These are phyloP conservation scores for Microhierax caerulescens DNA, from an alignment of 2,797 vertebrate species.

Conservation along the genomic window DNA sequence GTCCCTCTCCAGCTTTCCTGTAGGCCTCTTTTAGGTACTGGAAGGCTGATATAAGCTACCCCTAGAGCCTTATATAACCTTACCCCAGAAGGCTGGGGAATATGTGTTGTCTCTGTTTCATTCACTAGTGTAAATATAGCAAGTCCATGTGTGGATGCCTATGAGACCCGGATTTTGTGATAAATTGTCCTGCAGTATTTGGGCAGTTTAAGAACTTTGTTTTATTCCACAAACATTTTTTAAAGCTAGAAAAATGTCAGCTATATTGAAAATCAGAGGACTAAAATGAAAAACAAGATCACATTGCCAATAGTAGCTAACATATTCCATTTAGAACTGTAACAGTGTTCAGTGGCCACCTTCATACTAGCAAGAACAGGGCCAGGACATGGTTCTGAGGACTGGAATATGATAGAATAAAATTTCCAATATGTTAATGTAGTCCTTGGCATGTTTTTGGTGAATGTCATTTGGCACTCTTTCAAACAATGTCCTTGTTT, in stretches of 20 bases:
- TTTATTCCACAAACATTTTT: neutral
- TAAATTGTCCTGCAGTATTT: neutral
- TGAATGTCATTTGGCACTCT: neutral
- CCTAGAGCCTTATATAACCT: no score
- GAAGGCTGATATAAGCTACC: no score
- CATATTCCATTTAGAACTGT: neutral
- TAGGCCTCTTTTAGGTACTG: no score
- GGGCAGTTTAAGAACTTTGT: neutral
- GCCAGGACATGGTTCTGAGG: neutral
- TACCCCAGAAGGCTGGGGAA: no score
- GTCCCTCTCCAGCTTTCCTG: no score
- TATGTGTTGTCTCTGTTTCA: neutral
- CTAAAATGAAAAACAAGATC: neutral
- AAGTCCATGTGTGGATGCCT: neutral
- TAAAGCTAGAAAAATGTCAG: neutral
- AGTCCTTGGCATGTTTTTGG: neutral
- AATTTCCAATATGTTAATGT: neutral
- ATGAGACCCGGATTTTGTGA: neutral
- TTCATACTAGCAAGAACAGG: neutral
- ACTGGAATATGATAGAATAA: neutral
- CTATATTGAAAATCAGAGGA: neutral
- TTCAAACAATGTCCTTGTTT: neutral
- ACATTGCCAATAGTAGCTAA: neutral
- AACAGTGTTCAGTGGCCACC: neutral
- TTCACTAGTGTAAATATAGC: neutral